Conservation (phyloP, 1,140 invertebrate genomes). For the Piezodorus guildinii region DNA sequence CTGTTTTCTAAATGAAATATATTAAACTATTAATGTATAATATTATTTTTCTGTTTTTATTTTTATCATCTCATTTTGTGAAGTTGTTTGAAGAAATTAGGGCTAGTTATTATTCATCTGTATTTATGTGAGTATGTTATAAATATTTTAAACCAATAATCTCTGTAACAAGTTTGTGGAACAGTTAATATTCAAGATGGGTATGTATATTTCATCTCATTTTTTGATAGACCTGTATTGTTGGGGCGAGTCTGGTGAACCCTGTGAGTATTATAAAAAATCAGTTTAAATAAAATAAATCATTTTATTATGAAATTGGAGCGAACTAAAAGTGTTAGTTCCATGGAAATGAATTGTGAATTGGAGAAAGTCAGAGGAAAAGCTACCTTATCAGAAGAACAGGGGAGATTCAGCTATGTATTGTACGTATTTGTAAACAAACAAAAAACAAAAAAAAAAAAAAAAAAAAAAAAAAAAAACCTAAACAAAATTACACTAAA, state of each 20-base stretch:
- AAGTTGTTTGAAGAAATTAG: no score
- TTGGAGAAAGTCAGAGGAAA: not conserved
- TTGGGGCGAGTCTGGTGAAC: not conserved
- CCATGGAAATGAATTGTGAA: no score
- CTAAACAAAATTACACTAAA: not conserved
- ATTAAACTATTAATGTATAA: no score
- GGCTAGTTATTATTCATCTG: no score
- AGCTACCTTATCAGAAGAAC: not conserved
- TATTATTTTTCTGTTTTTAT: no score
- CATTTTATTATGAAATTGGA: not conserved
- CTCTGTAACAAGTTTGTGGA: no score
- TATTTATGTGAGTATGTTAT: no score
- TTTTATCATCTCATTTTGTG: no score
- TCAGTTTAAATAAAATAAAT: not conserved
- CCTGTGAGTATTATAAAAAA: not conserved
- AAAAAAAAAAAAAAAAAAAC: not conserved
- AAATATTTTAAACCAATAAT: no score
- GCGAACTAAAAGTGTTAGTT: no score
- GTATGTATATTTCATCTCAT: conserved; percentile 3
- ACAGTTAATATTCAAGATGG: not conserved
- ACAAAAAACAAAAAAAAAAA: not conserved
- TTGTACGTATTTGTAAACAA: not conserved
- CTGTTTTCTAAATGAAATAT: no score
- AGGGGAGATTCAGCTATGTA: not conserved
- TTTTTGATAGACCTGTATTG: not conserved